A percentile compares a stretch with the other conserved stretches of the same genome.
Conservation (phyloP, 2,797 vertebrate genomes). For the Macrochelys suwanniensis region DNA sequence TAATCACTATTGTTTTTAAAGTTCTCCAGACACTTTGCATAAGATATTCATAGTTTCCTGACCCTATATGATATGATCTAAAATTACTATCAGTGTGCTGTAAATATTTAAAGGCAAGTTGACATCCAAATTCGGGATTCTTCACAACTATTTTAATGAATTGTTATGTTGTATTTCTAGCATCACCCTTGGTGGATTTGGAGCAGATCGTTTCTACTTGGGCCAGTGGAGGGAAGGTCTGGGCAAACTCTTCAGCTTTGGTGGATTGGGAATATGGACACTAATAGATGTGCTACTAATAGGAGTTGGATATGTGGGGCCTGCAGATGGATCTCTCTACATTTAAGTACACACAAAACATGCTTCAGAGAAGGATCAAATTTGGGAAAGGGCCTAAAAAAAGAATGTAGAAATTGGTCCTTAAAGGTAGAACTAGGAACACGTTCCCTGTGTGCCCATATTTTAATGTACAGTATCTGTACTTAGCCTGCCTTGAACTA, state of each 20-base stretch:
- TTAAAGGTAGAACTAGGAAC: slow-evolving; percentile 13
- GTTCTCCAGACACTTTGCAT: neutral
- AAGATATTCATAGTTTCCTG: neutral
- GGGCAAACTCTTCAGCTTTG: slow-evolving; percentile 99
- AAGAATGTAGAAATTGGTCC: neutral
- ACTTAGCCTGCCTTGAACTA: slow-evolving; percentile 83
- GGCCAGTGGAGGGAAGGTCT: slow-evolving; percentile 98
- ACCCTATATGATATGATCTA: neutral
- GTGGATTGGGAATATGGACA: slow-evolving; percentile 98
- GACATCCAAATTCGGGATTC: neutral
- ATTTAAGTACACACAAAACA: slow-evolving; percentile 81
- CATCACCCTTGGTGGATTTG: slow-evolving; percentile 97
- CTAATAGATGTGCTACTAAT: slow-evolving; percentile 95
- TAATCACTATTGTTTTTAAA: neutral
- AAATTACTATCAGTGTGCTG: rapidly evolving
- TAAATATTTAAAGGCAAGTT: neutral
- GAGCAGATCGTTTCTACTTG: slow-evolving; percentile 97
- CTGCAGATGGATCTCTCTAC: slow-evolving; percentile 96
- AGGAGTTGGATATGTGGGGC: slow-evolving; percentile 95
- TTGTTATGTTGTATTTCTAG: slow-evolving; percentile 75
- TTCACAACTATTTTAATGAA: neutral
- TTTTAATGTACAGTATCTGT: slow-evolving; percentile 87
- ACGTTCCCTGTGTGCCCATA: slow-evolving; percentile 20
- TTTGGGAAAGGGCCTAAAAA: neutral
- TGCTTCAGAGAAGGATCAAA: neutral